Conservation (phyloP, 2,888 invertebrate genomes). For the Acrocyrtus sp. region DNA sequence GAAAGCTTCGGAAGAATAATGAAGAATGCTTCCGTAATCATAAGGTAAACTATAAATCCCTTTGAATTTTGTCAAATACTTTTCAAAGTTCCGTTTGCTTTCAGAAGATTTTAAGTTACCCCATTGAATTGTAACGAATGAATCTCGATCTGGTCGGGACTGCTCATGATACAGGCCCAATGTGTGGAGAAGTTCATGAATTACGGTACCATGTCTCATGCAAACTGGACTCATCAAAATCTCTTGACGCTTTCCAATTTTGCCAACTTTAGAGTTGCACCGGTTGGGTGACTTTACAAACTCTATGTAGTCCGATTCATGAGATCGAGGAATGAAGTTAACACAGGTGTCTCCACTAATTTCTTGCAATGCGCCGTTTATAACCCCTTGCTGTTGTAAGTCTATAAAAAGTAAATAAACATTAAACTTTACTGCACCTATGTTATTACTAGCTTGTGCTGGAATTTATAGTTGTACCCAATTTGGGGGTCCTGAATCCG, state of each 20-base stretch:
- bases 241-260: conserved; percentile 22
- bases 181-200: conserved; percentile 20
- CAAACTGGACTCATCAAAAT: conserved; percentile 4
- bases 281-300: conserved; percentile 27
- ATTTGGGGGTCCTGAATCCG: no score
- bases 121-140: conserved; percentile 8
- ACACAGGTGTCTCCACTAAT: conserved; percentile 49
- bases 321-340: conserved; percentile 23
- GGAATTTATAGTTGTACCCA: no score
- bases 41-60: conserved; percentile 38
- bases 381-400: neutral
- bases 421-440: no score
- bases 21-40: conserved; percentile 52
- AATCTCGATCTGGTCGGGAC: conserved; percentile 15
- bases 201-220: conserved; percentile 1
- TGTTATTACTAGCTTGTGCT: no score
- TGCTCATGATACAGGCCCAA: conserved; percentile 29
- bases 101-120: conserved; percentile 12
- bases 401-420: neutral
- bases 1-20: conserved; percentile 49
- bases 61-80: conserved; percentile 34
- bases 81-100: conserved; percentile 48
- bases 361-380: conserved; percentile 42
- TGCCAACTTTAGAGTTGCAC: conserved; percentile 50
- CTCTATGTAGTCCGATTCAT: conserved; percentile 26